These are phyloP conservation scores for Stenichneumon culpator DNA, from an alignment of 2,888 invertebrate species.

Conservation along the genomic window DNA sequence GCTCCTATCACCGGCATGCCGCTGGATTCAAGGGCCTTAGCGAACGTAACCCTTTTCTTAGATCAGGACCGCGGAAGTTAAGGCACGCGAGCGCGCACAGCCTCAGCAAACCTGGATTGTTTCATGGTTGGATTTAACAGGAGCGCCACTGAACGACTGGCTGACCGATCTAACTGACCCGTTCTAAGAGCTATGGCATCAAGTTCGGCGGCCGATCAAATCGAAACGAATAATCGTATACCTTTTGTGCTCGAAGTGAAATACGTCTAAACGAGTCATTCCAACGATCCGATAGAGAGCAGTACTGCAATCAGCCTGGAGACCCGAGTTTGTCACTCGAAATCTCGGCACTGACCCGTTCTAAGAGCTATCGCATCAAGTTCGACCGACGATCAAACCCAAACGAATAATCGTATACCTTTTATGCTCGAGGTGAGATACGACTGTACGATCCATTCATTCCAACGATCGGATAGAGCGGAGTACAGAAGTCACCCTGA, in stretches of 20 bases:
- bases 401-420: too few relatives aligned
- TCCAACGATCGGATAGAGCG: too few relatives aligned
- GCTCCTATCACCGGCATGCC: constrained; percentile 42
- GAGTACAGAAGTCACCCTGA: too few relatives aligned
- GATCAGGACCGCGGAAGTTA: constrained; percentile 72
- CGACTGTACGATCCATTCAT: too few relatives aligned
- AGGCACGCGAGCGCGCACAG: constrained; percentile 74
- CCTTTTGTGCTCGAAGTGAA: too few relatives aligned
- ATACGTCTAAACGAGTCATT: too few relatives aligned
- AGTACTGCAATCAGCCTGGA: too few relatives aligned
- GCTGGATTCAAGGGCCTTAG: constrained; percentile 55
- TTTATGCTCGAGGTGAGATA: too few relatives aligned
- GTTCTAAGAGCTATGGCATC: not conserved
- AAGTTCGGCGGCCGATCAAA: not conserved
- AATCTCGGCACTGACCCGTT: not conserved
- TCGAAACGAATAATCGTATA: too few relatives aligned
- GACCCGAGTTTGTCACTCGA: not conserved
- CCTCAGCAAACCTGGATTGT: constrained; percentile 62
- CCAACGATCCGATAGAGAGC: too few relatives aligned
- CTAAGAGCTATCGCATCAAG: too few relatives aligned
- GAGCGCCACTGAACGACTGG: constrained; percentile 25
- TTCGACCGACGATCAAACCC: too few relatives aligned
- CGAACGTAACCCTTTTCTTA: constrained; percentile 76
- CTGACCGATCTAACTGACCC: not conserved
- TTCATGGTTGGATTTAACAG: constrained; percentile 55